phyloP scores from a whole-genome alignment of 2,888 invertebrate species.

The Hipparchia sbordonii region DNA sequence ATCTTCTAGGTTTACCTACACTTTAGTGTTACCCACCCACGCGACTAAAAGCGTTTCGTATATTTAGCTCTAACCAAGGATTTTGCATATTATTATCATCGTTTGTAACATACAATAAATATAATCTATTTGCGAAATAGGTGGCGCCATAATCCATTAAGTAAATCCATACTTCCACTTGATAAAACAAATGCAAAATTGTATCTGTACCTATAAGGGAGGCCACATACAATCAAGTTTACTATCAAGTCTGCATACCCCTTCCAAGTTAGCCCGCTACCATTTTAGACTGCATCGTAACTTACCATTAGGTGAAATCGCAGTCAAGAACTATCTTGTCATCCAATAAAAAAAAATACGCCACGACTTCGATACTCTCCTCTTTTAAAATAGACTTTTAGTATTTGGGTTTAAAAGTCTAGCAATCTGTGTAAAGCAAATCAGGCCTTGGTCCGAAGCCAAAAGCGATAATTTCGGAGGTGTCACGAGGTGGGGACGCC shows the following conservation, averaged over 20 bases:
- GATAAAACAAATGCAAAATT: too few species aligned
- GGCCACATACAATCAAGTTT: too few species aligned
- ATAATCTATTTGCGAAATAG: not conserved
- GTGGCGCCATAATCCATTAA: not conserved
- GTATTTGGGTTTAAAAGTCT: conserved; percentile 24
- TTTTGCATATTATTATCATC: too few species aligned
- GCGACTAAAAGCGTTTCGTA: conserved; percentile 1
- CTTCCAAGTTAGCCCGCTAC: too few species aligned
- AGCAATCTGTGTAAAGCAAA: conserved; percentile 34
- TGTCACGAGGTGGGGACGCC: conserved; percentile 49
- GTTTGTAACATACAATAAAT: too few species aligned
- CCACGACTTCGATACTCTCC: not conserved
- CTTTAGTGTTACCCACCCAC: not conserved
- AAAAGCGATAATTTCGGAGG: conserved; percentile 62
- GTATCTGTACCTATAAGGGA: too few species aligned
- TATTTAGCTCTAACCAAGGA: not conserved
- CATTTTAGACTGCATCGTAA: too few species aligned
- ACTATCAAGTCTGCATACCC: too few species aligned
- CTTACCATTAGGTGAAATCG: too few species aligned
- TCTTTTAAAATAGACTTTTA: conserved; percentile 12
- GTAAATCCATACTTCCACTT: too few species aligned
- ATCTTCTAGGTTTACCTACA: too few species aligned
- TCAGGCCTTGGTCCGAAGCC: conserved; percentile 58
- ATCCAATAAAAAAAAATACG: not conserved
- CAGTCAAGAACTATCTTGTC: too few species aligned